Conservation (phyloP, 2,888 invertebrate genomes). For the Gari tellinella region DNA sequence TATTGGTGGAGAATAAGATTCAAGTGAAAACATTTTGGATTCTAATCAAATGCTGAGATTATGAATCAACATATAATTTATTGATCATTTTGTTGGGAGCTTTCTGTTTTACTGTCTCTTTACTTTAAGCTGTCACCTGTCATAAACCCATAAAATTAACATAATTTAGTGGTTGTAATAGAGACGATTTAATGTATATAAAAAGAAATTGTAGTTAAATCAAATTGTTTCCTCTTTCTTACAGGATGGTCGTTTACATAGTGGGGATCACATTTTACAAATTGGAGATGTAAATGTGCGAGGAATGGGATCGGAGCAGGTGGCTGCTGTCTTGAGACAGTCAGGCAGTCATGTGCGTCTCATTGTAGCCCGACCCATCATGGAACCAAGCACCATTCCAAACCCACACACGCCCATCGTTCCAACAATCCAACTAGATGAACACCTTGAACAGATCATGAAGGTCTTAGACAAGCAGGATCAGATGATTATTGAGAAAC, state of each 20-base stretch:
- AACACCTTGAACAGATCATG: conserved; percentile 89
- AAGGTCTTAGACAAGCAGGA: conserved; percentile 49
- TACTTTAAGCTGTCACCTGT: no score
- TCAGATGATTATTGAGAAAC: conserved; percentile 49
- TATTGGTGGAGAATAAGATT: no score
- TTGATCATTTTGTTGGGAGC: no score
- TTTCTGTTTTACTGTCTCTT: no score
- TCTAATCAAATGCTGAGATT: no score
- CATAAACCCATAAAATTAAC: no score
- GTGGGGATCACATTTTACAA: conserved; percentile 99
- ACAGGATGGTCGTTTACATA: conserved; percentile 96
- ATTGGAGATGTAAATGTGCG: conserved; percentile 94
- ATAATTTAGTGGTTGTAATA: no score
- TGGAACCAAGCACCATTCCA: conserved; percentile 71
- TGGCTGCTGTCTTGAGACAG: conserved; percentile 97
- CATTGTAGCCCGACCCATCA: conserved; percentile 92
- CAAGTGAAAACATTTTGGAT: no score
- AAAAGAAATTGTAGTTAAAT: no score
- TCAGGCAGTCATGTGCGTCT: conserved; percentile 97
- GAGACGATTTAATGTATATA: no score
- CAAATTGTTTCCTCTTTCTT: no score
- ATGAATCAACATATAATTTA: no score
- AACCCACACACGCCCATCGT: conserved; percentile 92
- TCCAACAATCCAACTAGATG: conserved; percentile 94
- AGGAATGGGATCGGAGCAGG: conserved; percentile 97